phyloP scores from a whole-genome alignment of 2,113 vertebrate species.

The Psephotus haematonotus region DNA sequence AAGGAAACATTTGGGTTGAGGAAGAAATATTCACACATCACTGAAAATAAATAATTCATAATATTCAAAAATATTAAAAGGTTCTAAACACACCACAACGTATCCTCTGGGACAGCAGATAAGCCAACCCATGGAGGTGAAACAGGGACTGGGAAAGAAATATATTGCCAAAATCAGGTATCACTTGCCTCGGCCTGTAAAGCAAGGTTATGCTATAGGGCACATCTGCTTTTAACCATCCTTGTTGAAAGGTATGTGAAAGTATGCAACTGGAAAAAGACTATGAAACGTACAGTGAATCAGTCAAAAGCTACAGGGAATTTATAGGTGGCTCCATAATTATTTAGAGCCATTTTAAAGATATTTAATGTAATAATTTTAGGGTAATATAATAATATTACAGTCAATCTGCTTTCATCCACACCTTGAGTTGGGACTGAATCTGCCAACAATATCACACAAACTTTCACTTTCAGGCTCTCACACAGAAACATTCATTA shows the following conservation, averaged over 20 bases:
- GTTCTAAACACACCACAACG: background rate
- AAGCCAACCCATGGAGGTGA: background rate
- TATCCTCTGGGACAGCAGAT: background rate
- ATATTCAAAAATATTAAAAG: background rate
- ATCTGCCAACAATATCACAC: background rate
- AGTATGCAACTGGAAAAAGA: background rate
- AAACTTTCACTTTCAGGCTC: background rate
- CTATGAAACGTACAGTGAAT: background rate
- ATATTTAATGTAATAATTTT: background rate
- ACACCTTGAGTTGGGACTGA: background rate
- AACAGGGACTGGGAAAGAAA: background rate
- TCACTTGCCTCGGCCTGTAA: background rate
- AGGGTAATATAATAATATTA: background rate
- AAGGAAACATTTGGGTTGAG: background rate
- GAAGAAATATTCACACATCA: background rate
- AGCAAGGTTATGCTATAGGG: background rate
- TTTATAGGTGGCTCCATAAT: background rate
- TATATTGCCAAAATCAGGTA: background rate
- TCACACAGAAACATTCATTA: background rate
- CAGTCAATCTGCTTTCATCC: background rate
- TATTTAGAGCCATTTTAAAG: background rate
- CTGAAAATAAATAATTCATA: no score
- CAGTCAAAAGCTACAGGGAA: background rate
- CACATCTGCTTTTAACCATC: background rate
- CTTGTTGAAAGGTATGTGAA: background rate